phyloP scores from a whole-genome alignment of 2,888 invertebrate species.

The Diabrotica balteata region DNA sequence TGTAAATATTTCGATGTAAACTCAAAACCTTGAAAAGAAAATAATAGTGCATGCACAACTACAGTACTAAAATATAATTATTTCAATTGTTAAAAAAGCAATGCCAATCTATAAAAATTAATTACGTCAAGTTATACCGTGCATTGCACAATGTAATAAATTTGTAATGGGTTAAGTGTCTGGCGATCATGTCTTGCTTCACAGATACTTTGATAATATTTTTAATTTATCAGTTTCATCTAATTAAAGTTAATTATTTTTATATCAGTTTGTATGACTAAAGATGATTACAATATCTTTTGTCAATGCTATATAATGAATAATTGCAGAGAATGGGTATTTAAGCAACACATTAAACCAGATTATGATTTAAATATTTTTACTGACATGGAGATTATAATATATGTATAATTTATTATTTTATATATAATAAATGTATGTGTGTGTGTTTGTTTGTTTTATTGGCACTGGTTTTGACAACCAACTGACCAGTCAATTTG shows the following conservation, averaged over 20 bases:
- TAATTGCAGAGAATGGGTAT: no score
- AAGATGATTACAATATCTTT: neutral
- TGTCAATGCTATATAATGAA: no score
- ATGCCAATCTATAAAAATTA: conserved; percentile 30
- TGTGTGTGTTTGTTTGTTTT: no score
- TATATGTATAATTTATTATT: no score
- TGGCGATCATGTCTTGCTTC: conserved; percentile 15
- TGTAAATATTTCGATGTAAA: neutral
- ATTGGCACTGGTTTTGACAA: no score
- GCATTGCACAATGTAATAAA: conserved; percentile 22
- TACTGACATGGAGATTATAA: no score
- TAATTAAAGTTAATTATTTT: neutral
- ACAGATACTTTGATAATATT: conserved; percentile 3
- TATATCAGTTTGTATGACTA: neutral
- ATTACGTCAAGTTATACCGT: conserved; percentile 20
- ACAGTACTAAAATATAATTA: conserved; percentile 21
- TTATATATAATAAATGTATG: no score
- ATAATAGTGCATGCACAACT: conserved; percentile 13
- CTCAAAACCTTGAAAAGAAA: conserved; percentile 20
- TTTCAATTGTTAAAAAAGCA: conserved; percentile 26
- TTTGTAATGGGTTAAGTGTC: conserved; percentile 20
- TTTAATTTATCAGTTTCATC: neutral
- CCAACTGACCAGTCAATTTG: no score
- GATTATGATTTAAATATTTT: no score
- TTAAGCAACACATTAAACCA: no score